Conservation (phyloP, 2,888 invertebrate genomes). For the Diarsia mendica region DNA sequence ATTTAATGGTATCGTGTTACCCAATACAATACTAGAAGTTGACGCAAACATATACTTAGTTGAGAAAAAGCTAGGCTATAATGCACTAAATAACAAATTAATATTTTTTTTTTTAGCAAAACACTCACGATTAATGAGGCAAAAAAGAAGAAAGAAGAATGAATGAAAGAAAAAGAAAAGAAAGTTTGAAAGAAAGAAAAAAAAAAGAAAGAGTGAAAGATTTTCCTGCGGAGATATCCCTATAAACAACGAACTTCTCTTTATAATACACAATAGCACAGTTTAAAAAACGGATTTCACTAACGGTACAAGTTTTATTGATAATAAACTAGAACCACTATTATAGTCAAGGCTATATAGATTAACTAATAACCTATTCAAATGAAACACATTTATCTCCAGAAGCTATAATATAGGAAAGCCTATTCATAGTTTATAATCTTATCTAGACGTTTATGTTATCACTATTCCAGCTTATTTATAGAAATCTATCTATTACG, state of each 20-base stretch:
- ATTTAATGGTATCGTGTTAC: not conserved
- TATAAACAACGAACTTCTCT: too few species aligned
- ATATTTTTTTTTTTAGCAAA: too few species aligned
- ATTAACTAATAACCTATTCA: not conserved
- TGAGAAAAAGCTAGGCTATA: not conserved
- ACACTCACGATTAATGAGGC: too few species aligned
- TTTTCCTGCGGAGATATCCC: too few species aligned
- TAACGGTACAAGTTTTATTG: not conserved
- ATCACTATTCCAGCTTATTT: conserved; percentile 2
- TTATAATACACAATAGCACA: too few species aligned
- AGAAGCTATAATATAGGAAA: not conserved
- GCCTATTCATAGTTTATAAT: conserved; percentile 17
- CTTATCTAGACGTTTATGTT: not conserved
- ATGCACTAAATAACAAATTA: too few species aligned
- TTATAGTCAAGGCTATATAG: not conserved
- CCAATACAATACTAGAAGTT: not conserved
- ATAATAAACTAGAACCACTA: not conserved
- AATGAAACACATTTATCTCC: not conserved
- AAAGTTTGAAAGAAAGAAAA: too few species aligned
- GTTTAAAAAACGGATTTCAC: not conserved
- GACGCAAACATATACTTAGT: not conserved
- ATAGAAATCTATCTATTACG: conserved; percentile 15
- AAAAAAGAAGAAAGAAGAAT: too few species aligned
- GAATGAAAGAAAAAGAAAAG: too few species aligned
- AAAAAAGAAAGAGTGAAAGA: too few species aligned